phyloP scores from a whole-genome alignment of 2,797 vertebrate species.

The Rhinella marina region DNA sequence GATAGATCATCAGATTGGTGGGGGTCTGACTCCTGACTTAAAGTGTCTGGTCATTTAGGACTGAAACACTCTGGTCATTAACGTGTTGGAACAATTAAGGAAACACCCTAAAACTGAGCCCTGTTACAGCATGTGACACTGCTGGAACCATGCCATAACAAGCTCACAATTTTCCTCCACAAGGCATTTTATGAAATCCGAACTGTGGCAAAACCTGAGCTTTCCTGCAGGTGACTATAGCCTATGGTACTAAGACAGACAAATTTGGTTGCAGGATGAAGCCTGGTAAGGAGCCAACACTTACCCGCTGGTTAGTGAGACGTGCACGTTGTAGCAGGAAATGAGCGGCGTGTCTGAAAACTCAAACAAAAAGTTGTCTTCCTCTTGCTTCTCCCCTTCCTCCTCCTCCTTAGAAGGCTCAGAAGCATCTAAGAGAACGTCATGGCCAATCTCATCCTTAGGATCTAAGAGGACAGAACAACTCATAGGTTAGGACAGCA shows the following conservation, averaged over 20 bases:
- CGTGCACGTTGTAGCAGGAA: constrained; percentile 93
- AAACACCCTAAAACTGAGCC: too few relatives aligned
- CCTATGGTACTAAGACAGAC: background rate
- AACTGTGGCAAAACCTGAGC: too few relatives aligned
- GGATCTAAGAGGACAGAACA: constrained; percentile 77
- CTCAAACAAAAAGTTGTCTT: constrained; percentile 94
- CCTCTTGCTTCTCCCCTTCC: constrained; percentile 80
- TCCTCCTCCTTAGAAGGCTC: constrained; percentile 84
- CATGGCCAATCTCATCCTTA: constrained; percentile 87
- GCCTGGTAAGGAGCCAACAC: constrained; percentile 64
- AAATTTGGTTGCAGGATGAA: too few relatives aligned
- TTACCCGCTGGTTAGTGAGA: constrained; percentile 93
- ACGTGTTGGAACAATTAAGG: too few relatives aligned
- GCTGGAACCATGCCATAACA: too few relatives aligned
- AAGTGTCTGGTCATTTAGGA: too few relatives aligned
- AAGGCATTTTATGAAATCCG: background rate
- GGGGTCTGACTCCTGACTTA: too few relatives aligned
- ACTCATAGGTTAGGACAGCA: background rate
- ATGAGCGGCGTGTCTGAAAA: constrained; percentile 93
- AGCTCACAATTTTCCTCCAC: background rate
- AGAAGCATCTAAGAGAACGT: constrained; percentile 87
- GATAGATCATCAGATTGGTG: too few relatives aligned
- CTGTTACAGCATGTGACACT: too few relatives aligned
- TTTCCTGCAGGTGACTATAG: too few relatives aligned
- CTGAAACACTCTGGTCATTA: too few relatives aligned